These are phyloP conservation scores for Pachycephala philippinensis DNA, from an alignment of 2,113 vertebrate species.

Conservation along the genomic window DNA sequence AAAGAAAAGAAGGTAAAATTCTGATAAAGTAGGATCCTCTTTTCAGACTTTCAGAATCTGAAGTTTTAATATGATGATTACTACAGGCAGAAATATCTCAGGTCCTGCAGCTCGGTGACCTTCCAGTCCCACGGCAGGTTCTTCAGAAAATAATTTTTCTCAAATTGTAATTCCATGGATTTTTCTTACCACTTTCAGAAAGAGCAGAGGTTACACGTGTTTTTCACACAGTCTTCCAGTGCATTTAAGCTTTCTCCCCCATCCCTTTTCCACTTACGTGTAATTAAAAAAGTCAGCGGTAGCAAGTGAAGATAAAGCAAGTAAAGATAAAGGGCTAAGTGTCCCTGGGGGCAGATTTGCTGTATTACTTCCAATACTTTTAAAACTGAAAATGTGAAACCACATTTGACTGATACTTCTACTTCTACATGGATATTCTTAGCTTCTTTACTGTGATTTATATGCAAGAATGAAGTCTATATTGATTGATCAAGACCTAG, in stretches of 20 bases:
- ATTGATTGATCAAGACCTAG: neutral
- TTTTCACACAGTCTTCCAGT: neutral
- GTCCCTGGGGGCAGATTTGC: neutral
- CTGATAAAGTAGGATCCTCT: neutral
- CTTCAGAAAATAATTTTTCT: neutral
- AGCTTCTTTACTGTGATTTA: neutral
- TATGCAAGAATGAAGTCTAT: neutral
- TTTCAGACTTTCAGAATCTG: neutral
- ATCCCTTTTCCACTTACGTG: neutral
- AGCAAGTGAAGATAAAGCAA: neutral
- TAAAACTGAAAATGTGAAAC: neutral
- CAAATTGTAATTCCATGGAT: neutral
- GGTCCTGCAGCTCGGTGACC: neutral
- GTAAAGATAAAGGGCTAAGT: neutral
- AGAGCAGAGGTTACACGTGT: neutral
- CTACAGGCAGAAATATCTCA: neutral
- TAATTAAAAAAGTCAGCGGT: neutral
- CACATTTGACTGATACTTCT: neutral
- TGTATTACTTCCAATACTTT: neutral
- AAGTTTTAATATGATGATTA: neutral
- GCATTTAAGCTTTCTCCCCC: neutral
- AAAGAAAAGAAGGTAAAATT: neutral
- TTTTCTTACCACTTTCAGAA: neutral
- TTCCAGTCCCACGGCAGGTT: neutral
- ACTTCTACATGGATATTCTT: neutral